Evolutionary conservation across 2,888 invertebrate species (phyloP).

Genomic region (Xanthorhoe designata): DNA sequence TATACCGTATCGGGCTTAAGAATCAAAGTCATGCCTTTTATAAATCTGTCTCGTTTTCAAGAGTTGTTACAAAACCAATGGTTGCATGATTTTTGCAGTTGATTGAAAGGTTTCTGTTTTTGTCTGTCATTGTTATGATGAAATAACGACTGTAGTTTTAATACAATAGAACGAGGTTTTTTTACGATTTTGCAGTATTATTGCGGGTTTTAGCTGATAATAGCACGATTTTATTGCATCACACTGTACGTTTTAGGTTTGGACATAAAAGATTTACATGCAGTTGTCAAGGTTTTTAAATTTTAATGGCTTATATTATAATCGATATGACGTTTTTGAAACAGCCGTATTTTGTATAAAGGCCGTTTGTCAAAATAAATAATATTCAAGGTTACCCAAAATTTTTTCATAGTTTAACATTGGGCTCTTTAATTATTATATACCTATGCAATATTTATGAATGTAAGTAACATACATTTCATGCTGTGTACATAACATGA

Average conservation of each 20-base stretch:
- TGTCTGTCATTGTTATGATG: constrained; percentile 40
- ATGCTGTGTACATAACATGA: no score
- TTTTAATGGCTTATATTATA: neutral
- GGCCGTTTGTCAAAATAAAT: no score
- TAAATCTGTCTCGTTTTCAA: constrained; percentile 2
- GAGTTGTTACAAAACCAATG: constrained; percentile 32
- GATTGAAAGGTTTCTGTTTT: constrained; percentile 35
- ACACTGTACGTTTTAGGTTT: neutral
- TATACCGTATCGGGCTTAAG: no score
- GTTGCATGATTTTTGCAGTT: constrained; percentile 38
- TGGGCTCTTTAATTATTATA: no score
- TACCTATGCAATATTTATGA: no score
- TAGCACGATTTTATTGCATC: constrained; percentile 2
- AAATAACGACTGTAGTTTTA: constrained; percentile 41
- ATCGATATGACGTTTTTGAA: neutral
- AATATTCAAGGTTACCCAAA: no score
- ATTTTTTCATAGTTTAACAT: no score
- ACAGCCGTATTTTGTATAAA: no score
- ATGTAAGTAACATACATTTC: no score
- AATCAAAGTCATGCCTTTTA: no score
- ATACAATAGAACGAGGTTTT: constrained; percentile 44
- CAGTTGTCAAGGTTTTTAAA: constrained; percentile 8
- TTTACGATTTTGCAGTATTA: constrained; percentile 31
- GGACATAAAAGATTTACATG: neutral
- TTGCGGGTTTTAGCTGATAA: constrained; percentile 15